Evolutionary conservation across 1,140 invertebrate genomes (phyloP).

Genomic region (Geopemphigus sp.): DNA sequence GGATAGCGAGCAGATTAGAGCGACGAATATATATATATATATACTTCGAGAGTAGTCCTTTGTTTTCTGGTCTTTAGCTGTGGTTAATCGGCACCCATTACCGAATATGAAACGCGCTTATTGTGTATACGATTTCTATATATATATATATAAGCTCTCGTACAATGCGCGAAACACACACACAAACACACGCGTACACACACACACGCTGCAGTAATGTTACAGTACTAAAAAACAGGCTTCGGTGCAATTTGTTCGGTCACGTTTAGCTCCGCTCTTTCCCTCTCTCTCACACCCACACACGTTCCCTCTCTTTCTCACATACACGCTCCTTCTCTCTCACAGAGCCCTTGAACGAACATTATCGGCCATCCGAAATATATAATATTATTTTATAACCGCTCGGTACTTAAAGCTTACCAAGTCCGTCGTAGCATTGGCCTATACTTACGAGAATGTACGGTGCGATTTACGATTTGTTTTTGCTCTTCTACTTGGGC

Average conservation of each 20-base stretch:
- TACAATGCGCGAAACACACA: background rate
- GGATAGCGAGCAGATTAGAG: background rate
- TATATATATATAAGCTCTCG: background rate
- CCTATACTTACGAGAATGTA: background rate
- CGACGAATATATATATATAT: background rate
- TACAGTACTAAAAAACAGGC: conserved; percentile 44
- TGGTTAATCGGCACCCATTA: conserved; percentile 44
- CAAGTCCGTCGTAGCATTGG: too few species aligned
- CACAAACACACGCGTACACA: background rate
- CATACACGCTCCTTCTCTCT: too few species aligned
- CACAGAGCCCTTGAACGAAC: background rate
- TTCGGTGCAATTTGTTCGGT: conserved; percentile 19
- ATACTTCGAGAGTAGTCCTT: background rate
- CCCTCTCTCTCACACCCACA: too few species aligned
- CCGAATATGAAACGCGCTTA: conserved; percentile 39
- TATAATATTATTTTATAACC: background rate
- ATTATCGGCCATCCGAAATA: background rate
- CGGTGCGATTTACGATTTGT: background rate
- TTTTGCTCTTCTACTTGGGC: too few species aligned
- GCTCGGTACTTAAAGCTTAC: background rate
- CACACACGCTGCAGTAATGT: background rate
- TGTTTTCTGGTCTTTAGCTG: conserved; percentile 44
- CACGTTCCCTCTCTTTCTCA: too few species aligned
- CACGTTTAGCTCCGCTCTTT: too few species aligned
- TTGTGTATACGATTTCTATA: background rate